Base-by-base conservation (phyloP, 2,888 invertebrate genomes). In the Nysson spinosus region DNA sequence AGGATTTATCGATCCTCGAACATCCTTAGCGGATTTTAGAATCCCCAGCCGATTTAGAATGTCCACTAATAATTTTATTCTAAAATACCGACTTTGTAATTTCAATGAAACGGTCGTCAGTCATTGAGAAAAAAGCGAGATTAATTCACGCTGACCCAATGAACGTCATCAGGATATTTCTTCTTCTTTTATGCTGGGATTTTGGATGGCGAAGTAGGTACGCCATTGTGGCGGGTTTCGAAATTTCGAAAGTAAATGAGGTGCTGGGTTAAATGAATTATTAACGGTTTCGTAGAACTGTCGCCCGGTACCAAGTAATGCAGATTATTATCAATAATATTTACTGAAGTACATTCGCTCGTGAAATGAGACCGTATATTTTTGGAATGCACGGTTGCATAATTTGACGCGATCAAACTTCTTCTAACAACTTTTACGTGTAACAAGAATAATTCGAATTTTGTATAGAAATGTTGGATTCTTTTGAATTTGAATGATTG, bases 21-120 rank as follows among this genome's bases (percentile, higher is more conserved):
- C n/a, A 17, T 26, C 43, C 43, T 43, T 43, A 17, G 9, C 16
- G 30, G 37, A 39, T 19, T 39, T 39, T 39, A 39, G 37, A 19
- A 39, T 39, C 19, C n/a, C 3, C n/a, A 4, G 20, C 1, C 19
- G 9, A 4, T 2, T 9, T 3, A 4, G 34, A 9, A 9, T 22
- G 20, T 30, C n/a, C n/a, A n/a, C n/a, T 20, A 12, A 32, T 46
- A 6, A 34, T 20, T 46, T n/a, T n/a, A n/a, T n/a, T n/a, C n/a
- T n/a, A n/a, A n/a, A n/a, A n/a, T n/a, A n/a, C n/a, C n/a, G n/a
- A n/a, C n/a, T n/a, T n/a, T n/a, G n/a, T n/a, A n/a, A n/a, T n/a
- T n/a, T n/a, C n/a, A n/a, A n/a, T n/a, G n/a, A n/a, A n/a, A n/a
- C n/a, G n/a, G n/a, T n/a, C n/a, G n/a, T n/a, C n/a, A n/a, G n/a